phyloP scores from a whole-genome alignment of 2,888 invertebrate species.

The Agrenia bidenticulata region DNA sequence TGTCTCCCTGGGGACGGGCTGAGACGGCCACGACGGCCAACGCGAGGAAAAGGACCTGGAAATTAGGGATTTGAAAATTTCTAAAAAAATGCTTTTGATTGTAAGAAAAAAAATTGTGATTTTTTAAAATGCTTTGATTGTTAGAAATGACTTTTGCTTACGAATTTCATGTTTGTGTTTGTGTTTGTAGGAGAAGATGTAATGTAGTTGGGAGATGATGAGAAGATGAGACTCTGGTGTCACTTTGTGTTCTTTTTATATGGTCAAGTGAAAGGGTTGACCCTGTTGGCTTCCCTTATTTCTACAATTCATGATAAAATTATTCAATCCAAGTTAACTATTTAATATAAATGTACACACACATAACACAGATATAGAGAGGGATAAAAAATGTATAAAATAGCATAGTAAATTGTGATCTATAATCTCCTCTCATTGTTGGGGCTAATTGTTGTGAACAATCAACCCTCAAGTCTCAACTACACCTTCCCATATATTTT shows the following conservation, averaged over 20 bases:
- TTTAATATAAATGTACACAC: too few relatives aligned
- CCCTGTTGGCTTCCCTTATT: constrained; percentile 5
- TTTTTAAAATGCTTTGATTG: neutral
- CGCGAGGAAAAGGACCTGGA: constrained; percentile 30
- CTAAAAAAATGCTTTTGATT: constrained; percentile 1
- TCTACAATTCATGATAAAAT: too few relatives aligned
- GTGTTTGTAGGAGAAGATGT: neutral
- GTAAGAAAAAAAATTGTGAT: neutral
- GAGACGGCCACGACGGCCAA: constrained; percentile 31
- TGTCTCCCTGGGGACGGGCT: constrained; percentile 33
- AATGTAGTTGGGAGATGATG: neutral
- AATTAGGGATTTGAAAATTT: constrained; percentile 11
- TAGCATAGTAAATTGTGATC: too few relatives aligned
- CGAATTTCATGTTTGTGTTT: constrained; percentile 22
- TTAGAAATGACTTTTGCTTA: constrained; percentile 14
- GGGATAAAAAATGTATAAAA: too few relatives aligned
- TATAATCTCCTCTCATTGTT: too few relatives aligned
- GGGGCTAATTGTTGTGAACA: too few relatives aligned
- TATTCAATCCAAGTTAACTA: too few relatives aligned
- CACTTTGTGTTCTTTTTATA: neutral
- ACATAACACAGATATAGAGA: too few relatives aligned
- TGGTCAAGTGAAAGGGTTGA: constrained; percentile 15
- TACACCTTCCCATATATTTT: too few relatives aligned
- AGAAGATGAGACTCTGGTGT: constrained; percentile 5
- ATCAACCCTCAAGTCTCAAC: too few relatives aligned